Conservation (phyloP, 2,888 invertebrate species). For the Cryptocephalus primarius region DNA sequence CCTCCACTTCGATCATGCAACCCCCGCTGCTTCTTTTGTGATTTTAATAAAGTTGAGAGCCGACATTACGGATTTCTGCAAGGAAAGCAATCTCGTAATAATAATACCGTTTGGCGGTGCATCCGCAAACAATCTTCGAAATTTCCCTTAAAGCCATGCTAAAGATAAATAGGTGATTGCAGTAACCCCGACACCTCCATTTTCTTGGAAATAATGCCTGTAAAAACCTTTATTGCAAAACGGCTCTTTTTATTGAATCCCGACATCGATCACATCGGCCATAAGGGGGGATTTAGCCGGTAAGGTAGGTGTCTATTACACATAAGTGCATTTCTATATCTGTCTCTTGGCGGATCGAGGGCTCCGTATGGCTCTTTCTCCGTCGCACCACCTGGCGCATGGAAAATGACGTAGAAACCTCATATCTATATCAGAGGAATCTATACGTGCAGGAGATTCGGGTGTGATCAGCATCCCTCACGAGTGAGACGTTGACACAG, state of each 20-base stretch:
- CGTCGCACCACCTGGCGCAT: conserved; percentile 19
- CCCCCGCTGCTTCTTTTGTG: too few relatives aligned
- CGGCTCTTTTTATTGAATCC: conserved; percentile 32
- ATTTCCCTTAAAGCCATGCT: too few relatives aligned
- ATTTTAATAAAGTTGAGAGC: too few relatives aligned
- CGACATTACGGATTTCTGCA: too few relatives aligned
- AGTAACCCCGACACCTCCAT: conserved; percentile 7
- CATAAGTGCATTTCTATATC: conserved; percentile 24
- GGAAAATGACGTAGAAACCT: conserved; percentile 15
- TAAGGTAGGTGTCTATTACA: conserved; percentile 29
- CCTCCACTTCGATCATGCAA: too few relatives aligned
- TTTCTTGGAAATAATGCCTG: conserved; percentile 9
- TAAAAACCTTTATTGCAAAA: conserved; percentile 29
- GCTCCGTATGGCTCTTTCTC: conserved; percentile 13
- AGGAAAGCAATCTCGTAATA: too few relatives aligned
- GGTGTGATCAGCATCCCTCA: conserved; percentile 28
- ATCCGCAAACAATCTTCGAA: too few relatives aligned
- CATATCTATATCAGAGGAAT: conserved; percentile 21
- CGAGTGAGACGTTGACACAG: conserved; percentile 34
- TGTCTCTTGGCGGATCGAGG: conserved; percentile 8
- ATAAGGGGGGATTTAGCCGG: conserved; percentile 27
- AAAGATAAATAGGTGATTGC: conserved; percentile 4
- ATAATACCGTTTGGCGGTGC: too few relatives aligned
- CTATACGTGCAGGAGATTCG: conserved; percentile 25
- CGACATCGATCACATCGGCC: conserved; percentile 27